phyloP scores from a whole-genome alignment of 2,888 invertebrate genomes.

The Cephus runcator region DNA sequence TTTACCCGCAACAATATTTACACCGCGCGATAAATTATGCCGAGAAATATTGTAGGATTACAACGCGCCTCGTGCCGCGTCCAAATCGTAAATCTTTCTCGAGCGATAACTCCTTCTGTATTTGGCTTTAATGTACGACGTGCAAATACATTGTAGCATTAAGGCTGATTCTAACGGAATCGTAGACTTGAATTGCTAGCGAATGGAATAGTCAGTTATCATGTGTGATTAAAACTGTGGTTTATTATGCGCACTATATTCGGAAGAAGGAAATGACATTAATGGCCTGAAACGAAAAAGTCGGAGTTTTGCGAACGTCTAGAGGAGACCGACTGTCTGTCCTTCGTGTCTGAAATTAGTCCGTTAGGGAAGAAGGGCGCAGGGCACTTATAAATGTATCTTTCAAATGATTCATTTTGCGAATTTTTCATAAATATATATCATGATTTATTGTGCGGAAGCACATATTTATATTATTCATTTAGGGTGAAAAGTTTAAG shows the following conservation, averaged over 20 bases:
- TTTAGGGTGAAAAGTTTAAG: not conserved
- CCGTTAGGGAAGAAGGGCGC: not conserved
- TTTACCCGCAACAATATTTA: conserved; percentile 7
- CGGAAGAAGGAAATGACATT: conserved; percentile 4
- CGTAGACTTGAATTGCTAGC: not conserved
- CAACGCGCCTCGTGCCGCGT: not conserved
- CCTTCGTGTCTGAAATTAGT: not conserved
- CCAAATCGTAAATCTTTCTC: not conserved
- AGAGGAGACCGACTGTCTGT: not conserved
- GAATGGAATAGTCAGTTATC: not conserved
- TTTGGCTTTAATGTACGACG: not conserved
- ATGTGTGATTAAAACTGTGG: not conserved
- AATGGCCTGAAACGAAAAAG: conserved; percentile 5
- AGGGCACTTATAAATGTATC: not conserved
- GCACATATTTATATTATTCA: not conserved
- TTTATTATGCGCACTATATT: conserved; percentile 10
- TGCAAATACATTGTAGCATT: not conserved
- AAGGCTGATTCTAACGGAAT: not conserved
- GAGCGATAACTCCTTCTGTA: not conserved
- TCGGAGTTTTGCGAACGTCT: not conserved
- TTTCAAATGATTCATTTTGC: not conserved
- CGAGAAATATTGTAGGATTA: not conserved
- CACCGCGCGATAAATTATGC: not conserved
- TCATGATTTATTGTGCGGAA: not conserved
- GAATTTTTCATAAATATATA: not conserved